Conservation (phyloP, 2,888 invertebrate genomes). For the Cryptocephalus moraei region DNA sequence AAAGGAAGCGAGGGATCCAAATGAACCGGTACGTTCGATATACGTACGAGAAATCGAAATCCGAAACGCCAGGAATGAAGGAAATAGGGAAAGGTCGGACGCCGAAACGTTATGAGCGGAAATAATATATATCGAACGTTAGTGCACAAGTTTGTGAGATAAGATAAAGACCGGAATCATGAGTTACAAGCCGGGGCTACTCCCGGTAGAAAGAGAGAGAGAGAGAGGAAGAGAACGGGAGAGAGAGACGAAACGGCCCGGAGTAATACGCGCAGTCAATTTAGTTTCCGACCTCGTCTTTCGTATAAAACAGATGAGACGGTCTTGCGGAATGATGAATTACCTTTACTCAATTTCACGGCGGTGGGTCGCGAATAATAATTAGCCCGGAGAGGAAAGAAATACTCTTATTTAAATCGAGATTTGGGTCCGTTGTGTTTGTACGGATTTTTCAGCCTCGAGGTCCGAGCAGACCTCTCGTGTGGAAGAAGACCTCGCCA, state of each 20-base stretch:
- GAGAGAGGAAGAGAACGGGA: too few species aligned
- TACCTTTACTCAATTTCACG: too few species aligned
- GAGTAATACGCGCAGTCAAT: conserved; percentile 2
- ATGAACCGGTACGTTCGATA: conserved; percentile 3
- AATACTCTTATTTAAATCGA: too few species aligned
- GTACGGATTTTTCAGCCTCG: too few species aligned
- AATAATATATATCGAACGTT: conserved; percentile 23
- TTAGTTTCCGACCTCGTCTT: conserved; percentile 2
- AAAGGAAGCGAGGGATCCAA: conserved; percentile 7
- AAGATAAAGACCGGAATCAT: conserved; percentile 17
- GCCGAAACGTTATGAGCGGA: conserved; percentile 19
- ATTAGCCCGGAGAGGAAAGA: too few species aligned
- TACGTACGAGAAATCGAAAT: background rate
- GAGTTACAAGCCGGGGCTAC: conserved; percentile 7
- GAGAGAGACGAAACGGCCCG: conserved; percentile 1
- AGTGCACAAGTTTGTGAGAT: conserved; percentile 7
- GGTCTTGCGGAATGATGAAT: too few species aligned
- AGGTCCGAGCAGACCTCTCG: too few species aligned
- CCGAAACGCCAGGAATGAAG: conserved; percentile 1
- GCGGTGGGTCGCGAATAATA: too few species aligned
- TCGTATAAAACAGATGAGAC: too few species aligned
- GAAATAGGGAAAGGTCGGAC: conserved; percentile 8
- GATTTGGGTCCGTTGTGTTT: too few species aligned
- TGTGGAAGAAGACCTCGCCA: too few species aligned
- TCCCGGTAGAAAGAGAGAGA: too few species aligned